Percentiles rank a stretch among this genome's conserved stretches.
phyloP scores from a whole-genome alignment of 92 coral and sea anemone species.

The Isaurus tuberculatus region DNA sequence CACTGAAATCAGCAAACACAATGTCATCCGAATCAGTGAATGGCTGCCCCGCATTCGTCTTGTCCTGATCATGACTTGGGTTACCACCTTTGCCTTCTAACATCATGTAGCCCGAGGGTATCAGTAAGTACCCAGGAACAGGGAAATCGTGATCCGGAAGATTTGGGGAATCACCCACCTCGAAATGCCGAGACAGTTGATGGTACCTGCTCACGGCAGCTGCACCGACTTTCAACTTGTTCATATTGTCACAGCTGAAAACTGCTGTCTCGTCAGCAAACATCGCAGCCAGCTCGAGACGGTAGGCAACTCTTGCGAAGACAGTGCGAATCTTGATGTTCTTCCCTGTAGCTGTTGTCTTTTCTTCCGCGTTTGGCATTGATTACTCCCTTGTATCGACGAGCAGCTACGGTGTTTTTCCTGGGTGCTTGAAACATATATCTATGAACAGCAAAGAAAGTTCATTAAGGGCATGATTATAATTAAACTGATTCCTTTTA shows the following conservation, averaged over 20 bases:
- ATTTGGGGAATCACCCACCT: constrained; percentile 44
- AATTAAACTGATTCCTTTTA: neutral
- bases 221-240: constrained; percentile 41
- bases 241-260: no score
- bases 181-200: constrained; percentile 23
- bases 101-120: constrained; percentile 22
- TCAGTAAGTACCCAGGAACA: constrained; percentile 28
- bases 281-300: constrained; percentile 40
- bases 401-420: no score
- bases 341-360: constrained; percentile 46
- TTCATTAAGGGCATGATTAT: neutral
- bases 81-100: neutral
- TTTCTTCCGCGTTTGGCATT: constrained; percentile 33
- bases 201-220: constrained; percentile 43
- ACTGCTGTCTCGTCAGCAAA: no score
- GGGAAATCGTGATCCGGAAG: constrained; percentile 48
- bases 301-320: constrained; percentile 32
- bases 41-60: neutral
- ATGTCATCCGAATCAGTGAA: neutral
- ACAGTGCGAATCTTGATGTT: constrained; percentile 43
- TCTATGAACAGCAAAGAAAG: neutral
- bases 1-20: constrained; percentile 23
- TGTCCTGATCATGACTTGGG: neutral
- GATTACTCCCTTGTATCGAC: constrained; percentile 17
- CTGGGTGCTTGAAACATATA: no score